These are phyloP conservation scores for Hypomecis atomaria DNA, from an alignment of 2,888 invertebrate species.

Conservation along the genomic window DNA sequence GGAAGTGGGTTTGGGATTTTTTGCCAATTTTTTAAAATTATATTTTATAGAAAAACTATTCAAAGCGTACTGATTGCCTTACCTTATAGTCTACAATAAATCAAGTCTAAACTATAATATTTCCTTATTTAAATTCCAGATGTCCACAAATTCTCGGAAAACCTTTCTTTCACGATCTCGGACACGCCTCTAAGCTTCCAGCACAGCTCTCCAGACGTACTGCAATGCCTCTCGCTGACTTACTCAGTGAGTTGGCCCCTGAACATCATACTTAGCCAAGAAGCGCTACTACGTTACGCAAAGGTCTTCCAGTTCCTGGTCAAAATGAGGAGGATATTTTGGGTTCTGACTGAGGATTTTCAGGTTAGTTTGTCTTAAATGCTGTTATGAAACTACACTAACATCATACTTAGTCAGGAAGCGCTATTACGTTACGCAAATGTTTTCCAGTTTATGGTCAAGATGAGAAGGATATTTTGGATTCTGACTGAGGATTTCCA, in stretches of 20 bases:
- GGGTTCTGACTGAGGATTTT: conserved; percentile 90
- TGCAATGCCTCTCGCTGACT: conserved; percentile 88
- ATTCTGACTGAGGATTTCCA: conserved; percentile 89
- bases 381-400: conserved; percentile 53
- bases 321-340: conserved; percentile 90
- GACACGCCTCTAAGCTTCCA: conserved; percentile 86
- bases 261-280: conserved; percentile 90
- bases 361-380: conserved; percentile 64
- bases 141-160: conserved; percentile 85
- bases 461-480: conserved; percentile 91
- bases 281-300: conserved; percentile 88
- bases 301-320: conserved; percentile 91
- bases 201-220: conserved; percentile 86
- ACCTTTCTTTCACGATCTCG: conserved; percentile 86
- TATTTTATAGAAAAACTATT: too few relatives aligned
- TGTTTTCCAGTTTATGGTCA: conserved; percentile 90
- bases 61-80: too few relatives aligned
- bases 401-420: conserved; percentile 89
- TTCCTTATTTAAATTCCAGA: conserved; percentile 58
- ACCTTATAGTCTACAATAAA: too few relatives aligned
- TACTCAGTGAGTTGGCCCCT: conserved; percentile 91
- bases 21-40: too few relatives aligned
- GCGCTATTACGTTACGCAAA: conserved; percentile 88
- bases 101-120: too few relatives aligned
- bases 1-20: too few relatives aligned